Evolutionary conservation across 53 echinoderm and acorn worm genomes (phyloP), one percentile per base, ranked within the genome.

Genomic region (Mesocentrotus franciscanus): DNA sequence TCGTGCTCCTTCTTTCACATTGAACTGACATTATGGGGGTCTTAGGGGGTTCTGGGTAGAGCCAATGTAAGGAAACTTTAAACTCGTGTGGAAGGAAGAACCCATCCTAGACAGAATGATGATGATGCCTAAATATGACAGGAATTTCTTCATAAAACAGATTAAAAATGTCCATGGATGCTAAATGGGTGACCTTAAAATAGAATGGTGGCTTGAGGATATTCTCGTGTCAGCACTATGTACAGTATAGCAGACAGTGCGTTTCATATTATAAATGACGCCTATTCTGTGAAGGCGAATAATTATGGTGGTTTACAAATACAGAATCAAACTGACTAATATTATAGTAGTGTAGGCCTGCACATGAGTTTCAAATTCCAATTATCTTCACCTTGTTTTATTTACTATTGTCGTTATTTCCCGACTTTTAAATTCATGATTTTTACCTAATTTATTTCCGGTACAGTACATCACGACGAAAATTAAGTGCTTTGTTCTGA

Each of bases 41-140:
- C 12, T 87, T 6, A 75, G 81, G 22, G 42, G 87, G 87, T n/a
- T 87, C 87, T 56, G 56, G n/a, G 59, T 85, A 27, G 10, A 58
- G 26, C 58, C 26, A n/a, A 10, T 87, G 8, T 55, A 42, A 57
- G 87, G 87, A 87, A 87, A 26, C 87, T 10, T n/a, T 56, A 2
- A 87, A 87, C 87, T 29, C n/a, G 16, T 0, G 87, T 17, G 87
- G 87, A 87, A 87, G 87, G 87, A 87, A 87, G 84, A 87, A 27
- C 59, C 87, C n/a, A 17, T 87, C 87, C 58, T 87, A 27, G 87
- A 3, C 12, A 4, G n/a, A 58, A 57, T 75, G 75, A 27, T 87
- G 87, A 87, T 57, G 87, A 87, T 87, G 58, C 87, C 87, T 27
- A 35, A 87, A 27, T 87, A 87, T 87, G 87, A 57, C 87, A 87